These are phyloP conservation scores for Prosapia bicincta DNA, from an alignment of 2,888 invertebrate genomes.

Conservation along the genomic window DNA sequence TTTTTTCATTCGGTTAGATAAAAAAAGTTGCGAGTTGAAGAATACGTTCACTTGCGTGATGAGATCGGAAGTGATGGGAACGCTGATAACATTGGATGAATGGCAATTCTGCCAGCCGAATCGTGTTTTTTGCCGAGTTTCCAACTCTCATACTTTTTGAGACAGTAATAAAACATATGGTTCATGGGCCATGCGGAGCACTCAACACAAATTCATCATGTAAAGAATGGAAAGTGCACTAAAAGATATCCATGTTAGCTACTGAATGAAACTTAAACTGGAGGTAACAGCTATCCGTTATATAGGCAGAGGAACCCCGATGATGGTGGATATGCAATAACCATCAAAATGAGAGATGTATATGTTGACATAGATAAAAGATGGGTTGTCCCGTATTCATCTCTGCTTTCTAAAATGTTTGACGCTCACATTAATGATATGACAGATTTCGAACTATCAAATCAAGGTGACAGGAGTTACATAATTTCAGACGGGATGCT, in stretches of 20 bases:
- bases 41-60: slow-evolving; percentile 38
- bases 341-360: not conserved
- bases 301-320: too few species aligned
- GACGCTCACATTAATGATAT: slow-evolving; percentile 41
- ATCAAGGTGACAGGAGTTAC: too few species aligned
- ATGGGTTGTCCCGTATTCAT: slow-evolving; percentile 37
- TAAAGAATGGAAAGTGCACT: slow-evolving; percentile 43
- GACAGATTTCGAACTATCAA: too few species aligned
- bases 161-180: slow-evolving; percentile 34
- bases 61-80: slow-evolving; percentile 31
- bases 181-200: slow-evolving; percentile 45
- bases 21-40: slow-evolving; percentile 35
- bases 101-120: too few species aligned
- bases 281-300: too few species aligned
- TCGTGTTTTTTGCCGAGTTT: too few species aligned
- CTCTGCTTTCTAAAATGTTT: slow-evolving; percentile 34
- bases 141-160: too few species aligned
- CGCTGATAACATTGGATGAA: slow-evolving; percentile 30
- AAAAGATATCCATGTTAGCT: slow-evolving; percentile 46
- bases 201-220: slow-evolving; percentile 43
- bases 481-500: too few species aligned
- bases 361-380: slow-evolving; percentile 29
- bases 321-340: slow-evolving; percentile 33
- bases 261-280: too few species aligned
- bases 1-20: slow-evolving; percentile 32